Conservation (phyloP, 1,140 invertebrate species). For the Euwallacea fornicatus region DNA sequence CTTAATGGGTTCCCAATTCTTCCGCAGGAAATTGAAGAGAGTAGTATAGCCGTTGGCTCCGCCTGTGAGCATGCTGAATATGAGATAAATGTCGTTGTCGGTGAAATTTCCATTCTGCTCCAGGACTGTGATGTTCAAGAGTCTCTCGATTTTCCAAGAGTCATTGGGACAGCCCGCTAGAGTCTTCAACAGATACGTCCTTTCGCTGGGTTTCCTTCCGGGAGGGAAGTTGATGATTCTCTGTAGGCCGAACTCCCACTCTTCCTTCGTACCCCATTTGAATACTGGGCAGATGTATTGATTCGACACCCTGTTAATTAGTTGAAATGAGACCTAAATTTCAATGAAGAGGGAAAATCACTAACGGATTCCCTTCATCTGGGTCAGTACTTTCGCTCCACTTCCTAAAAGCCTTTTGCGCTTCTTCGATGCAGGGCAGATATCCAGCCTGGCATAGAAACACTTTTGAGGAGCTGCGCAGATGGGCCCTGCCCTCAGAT, state of each 20-base stretch:
- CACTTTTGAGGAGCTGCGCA: constrained; percentile 63
- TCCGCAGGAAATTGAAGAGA: constrained; percentile 67
- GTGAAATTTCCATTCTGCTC: constrained; percentile 69
- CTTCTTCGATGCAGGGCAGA: constrained; percentile 68
- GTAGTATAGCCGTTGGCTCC: constrained; percentile 67
- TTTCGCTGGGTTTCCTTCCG: constrained; percentile 66
- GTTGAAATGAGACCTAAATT: background rate
- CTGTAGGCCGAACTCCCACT: constrained; percentile 78
- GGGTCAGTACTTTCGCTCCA: constrained; percentile 70
- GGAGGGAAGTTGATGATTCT: constrained; percentile 71
- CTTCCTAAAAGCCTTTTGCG: constrained; percentile 64
- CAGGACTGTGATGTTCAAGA: constrained; percentile 69
- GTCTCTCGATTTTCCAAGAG: constrained; percentile 64
- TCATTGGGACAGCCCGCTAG: constrained; percentile 73
- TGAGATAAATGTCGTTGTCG: constrained; percentile 70
- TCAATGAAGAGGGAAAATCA: constrained; percentile 34
- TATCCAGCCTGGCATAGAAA: constrained; percentile 74
- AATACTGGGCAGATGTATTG: constrained; percentile 76
- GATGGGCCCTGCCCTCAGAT: constrained; percentile 62
- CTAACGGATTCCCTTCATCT: constrained; percentile 73
- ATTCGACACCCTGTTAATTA: constrained; percentile 63
- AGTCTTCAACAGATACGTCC: constrained; percentile 74
- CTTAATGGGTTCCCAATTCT: constrained; percentile 68
- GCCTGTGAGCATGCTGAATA: constrained; percentile 70
- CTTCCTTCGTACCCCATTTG: constrained; percentile 71